These are phyloP conservation scores for Todiramphus chloris DNA, from an alignment of 2,113 vertebrate genomes.

Conservation along the genomic window DNA sequence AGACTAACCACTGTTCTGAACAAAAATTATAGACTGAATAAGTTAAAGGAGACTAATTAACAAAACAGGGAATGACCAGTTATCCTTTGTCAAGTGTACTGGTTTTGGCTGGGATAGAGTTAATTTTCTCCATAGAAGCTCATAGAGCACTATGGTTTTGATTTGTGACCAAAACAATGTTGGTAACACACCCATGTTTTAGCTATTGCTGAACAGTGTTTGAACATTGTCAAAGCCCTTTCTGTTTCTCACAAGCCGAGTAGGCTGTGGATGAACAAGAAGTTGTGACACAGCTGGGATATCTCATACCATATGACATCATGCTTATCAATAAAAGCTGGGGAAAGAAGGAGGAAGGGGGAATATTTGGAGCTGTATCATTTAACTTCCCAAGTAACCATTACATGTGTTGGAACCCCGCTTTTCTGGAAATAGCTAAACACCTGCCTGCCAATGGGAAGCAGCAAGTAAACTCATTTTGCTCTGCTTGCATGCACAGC, in stretches of 20 bases:
- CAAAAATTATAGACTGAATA: not conserved
- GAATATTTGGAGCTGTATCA: fast-evolving
- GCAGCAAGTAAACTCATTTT: not conserved
- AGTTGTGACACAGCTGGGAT: not conserved
- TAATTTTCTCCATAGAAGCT: not conserved
- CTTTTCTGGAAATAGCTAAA: not conserved
- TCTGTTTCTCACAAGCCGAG: not conserved
- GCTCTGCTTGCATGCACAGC: not conserved
- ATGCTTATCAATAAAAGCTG: not conserved
- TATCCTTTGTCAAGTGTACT: not conserved
- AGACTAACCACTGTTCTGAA: not conserved
- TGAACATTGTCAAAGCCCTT: not conserved
- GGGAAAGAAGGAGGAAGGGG: not conserved
- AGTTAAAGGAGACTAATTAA: not conserved
- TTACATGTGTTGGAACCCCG: fast-evolving
- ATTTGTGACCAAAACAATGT: not conserved
- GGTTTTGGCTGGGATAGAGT: not conserved
- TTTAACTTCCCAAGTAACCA: not conserved
- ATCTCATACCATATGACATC: too few relatives aligned
- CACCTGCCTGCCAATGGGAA: fast-evolving
- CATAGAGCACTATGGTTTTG: not conserved
- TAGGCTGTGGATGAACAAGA: not conserved
- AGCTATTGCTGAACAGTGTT: not conserved
- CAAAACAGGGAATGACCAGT: not conserved
- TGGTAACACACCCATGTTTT: not conserved